These are phyloP conservation scores for Ctenopoma kingsleyae DNA, from an alignment of 2,797 vertebrate genomes.

Conservation along the genomic window DNA sequence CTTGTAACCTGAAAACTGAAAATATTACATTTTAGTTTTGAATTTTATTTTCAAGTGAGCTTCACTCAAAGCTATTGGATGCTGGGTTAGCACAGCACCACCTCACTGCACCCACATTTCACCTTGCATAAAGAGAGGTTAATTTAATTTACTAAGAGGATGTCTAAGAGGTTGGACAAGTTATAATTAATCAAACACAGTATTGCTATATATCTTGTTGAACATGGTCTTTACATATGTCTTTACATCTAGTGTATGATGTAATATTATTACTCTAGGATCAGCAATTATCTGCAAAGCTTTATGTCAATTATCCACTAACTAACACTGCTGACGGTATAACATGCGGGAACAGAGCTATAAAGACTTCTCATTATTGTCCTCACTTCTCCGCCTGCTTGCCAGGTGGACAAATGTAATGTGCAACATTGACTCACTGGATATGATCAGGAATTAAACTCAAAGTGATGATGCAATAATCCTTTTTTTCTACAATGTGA, in stretches of 20 bases:
- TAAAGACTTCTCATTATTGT: conserved; percentile 39
- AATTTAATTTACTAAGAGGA: conserved; percentile 32
- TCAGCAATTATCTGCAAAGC: conserved; percentile 19
- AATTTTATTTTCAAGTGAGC: background rate
- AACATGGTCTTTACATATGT: conserved; percentile 20
- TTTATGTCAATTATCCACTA: conserved; percentile 24
- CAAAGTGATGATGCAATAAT: background rate
- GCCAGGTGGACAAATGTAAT: conserved; percentile 30
- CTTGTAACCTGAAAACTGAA: background rate
- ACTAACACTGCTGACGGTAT: conserved; percentile 13
- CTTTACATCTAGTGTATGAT: background rate
- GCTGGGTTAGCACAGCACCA: too few relatives aligned
- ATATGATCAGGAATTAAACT: conserved; percentile 39
- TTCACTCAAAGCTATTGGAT: background rate
- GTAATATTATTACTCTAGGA: conserved; percentile 34
- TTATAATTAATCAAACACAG: conserved; percentile 24
- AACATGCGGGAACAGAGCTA: conserved; percentile 22
- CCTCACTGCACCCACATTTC: background rate
- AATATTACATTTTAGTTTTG: background rate
- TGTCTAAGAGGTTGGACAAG: conserved; percentile 15
- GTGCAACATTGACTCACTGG: background rate
- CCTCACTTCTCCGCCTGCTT: conserved; percentile 10
- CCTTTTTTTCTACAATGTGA: background rate
- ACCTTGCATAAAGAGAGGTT: conserved; percentile 31
- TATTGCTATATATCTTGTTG: conserved; percentile 16